Base-by-base conservation (phyloP, 2,888 invertebrate genomes). In the Drosophila colorata region DNA sequence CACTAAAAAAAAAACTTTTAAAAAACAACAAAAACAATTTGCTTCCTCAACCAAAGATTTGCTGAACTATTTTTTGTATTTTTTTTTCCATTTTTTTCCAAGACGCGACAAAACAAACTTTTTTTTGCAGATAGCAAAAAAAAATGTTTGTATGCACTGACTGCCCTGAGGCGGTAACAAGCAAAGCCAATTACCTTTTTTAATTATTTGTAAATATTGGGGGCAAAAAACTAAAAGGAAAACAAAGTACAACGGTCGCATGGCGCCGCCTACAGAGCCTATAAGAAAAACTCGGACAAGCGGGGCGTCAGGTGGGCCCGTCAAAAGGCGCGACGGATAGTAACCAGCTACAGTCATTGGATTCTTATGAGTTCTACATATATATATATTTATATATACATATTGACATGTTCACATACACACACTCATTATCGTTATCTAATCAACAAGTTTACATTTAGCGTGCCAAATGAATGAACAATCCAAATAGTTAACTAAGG, bases 171-270 rank as follows among this genome's bases (percentile, higher is more conserved):
- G 60, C 51, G 64, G 63, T 40, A 68, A 84, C 87, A 82, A 66
- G 78, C 66, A 85, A 84, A 87, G 73, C 60, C 87, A 85, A 84
- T 87, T 84, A 84, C 51, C 60, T 53, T 47, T 44, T 70, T 66
- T 81, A 85, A 85, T 85, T 87, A 85, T 70, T 69, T 56, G 83
- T 61, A 85, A 87, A 84, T 82, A 84, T 79, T 87, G 53, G 18
- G 20, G 31, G 11, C 20, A 41, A 40, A 47, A 37, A 52, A 55
- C 51, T 23, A 8, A 14, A 14, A 9, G 46, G 14, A 31, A 18
- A 31, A 60, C 7, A 7, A 16, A 23, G 9, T n/a, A 31, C 61
- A 3, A 47, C 61, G 16, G 14, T 18, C 23, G 28, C n/a, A 37
- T 40, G 61, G 61, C 61, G 61, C 48, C 63, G 31, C 23, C 31